phyloP scores from a whole-genome alignment of 2,888 invertebrate species.

The Lamproptera curius region DNA sequence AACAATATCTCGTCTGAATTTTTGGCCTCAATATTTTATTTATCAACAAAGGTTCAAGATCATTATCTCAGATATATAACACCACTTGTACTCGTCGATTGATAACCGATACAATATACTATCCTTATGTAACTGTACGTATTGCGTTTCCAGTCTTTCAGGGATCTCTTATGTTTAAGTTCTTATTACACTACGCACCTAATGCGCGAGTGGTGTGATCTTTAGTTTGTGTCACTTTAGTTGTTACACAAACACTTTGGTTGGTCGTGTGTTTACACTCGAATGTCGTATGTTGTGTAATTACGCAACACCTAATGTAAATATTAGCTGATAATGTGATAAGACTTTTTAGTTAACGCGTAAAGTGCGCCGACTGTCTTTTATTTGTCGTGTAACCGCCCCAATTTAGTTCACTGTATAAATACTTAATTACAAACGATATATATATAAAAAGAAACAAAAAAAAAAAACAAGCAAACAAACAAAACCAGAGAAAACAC shows the following conservation, averaged over 20 bases:
- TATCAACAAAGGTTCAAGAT: too few relatives aligned
- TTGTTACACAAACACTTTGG: slow-evolving; percentile 36
- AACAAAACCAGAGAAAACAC: slow-evolving; percentile 51
- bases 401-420: slow-evolving; percentile 27
- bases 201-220: slow-evolving; percentile 63
- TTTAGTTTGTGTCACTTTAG: slow-evolving; percentile 46
- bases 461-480: slow-evolving; percentile 47
- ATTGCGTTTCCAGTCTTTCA: slow-evolving; percentile 76
- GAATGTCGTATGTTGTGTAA: slow-evolving; percentile 35
- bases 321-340: slow-evolving; percentile 44
- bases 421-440: slow-evolving; percentile 41
- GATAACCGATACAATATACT: slow-evolving; percentile 39
- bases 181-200: slow-evolving; percentile 71
- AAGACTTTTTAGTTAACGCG: slow-evolving; percentile 42
- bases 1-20: too few relatives aligned
- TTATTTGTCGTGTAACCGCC: slow-evolving; percentile 55
- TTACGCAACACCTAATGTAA: slow-evolving; percentile 43
- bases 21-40: too few relatives aligned
- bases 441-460: slow-evolving; percentile 39
- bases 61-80: too few relatives aligned
- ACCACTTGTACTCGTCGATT: too few relatives aligned
- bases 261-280: slow-evolving; percentile 43
- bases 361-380: slow-evolving; percentile 38
- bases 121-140: slow-evolving; percentile 64
- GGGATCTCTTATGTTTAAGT: slow-evolving; percentile 76